Conservation (phyloP, 2,888 invertebrate species). For the Ferdinandea cuprea region DNA sequence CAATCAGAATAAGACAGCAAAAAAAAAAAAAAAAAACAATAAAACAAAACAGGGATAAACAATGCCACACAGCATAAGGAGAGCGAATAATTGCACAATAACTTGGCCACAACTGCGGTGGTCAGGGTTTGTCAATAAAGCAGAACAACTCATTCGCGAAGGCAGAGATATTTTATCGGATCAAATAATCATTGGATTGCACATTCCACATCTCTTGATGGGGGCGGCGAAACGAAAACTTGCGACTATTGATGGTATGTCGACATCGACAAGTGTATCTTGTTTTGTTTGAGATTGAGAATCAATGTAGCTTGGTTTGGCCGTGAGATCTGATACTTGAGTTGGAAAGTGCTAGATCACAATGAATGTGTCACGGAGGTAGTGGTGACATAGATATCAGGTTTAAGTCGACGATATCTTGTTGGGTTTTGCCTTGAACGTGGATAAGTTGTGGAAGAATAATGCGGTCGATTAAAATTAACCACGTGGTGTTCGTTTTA, state of each 20-base stretch:
- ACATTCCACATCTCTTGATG: neutral
- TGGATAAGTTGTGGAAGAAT: too few relatives aligned
- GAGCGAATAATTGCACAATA: constrained; percentile 47
- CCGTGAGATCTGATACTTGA: constrained; percentile 16
- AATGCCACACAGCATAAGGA: constrained; percentile 18
- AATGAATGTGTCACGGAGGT: constrained; percentile 4
- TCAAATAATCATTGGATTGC: constrained; percentile 3
- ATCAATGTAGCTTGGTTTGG: constrained; percentile 1
- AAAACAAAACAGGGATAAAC: too few relatives aligned
- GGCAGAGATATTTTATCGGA: constrained; percentile 30
- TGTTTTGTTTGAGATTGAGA: neutral
- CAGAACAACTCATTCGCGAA: constrained; percentile 43
- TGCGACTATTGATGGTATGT: neutral
- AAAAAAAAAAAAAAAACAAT: constrained; percentile 17
- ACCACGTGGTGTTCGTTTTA: too few relatives aligned
- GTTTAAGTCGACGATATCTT: neutral
- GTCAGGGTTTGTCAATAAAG: constrained; percentile 58
- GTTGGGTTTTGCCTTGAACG: neutral
- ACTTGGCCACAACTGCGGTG: constrained; percentile 57
- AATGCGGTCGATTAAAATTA: too few relatives aligned
- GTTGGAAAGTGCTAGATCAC: constrained; percentile 17
- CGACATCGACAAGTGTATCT: constrained; percentile 6
- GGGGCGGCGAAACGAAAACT: neutral
- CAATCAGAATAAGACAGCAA: neutral
- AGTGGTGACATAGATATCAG: neutral